These are phyloP conservation scores for Danio albolineatus DNA, from an alignment of 2,797 vertebrate genomes.

Conservation along the genomic window DNA sequence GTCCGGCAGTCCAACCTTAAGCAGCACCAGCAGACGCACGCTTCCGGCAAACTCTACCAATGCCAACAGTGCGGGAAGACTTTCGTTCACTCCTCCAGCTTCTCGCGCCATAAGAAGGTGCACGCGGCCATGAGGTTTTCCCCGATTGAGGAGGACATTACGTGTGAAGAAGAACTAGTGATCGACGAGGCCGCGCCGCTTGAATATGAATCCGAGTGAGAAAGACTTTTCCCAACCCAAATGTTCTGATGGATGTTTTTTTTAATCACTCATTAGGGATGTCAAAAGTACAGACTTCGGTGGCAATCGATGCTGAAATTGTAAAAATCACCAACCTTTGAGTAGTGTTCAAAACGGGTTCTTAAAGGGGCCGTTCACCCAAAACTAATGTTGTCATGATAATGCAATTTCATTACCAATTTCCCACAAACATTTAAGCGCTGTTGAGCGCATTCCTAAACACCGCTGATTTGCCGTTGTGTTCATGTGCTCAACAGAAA, in stretches of 20 bases:
- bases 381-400: too few species aligned
- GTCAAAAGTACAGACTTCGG: too few species aligned
- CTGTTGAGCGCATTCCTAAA: too few species aligned
- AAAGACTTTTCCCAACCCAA: not conserved
- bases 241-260: not conserved
- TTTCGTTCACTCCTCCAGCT: constrained; percentile 81
- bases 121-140: constrained; percentile 71
- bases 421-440: too few species aligned
- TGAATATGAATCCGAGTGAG: constrained; percentile 79
- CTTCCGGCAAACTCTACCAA: constrained; percentile 73
- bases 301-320: too few species aligned
- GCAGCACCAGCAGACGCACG: constrained; percentile 70
- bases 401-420: too few species aligned
- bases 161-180: constrained; percentile 60
- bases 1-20: constrained; percentile 65
- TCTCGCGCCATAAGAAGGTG: constrained; percentile 80
- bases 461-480: too few species aligned
- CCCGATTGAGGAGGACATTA: constrained; percentile 47
- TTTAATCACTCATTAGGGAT: not conserved
- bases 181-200: constrained; percentile 76
- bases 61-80: constrained; percentile 78
- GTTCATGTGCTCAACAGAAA: too few species aligned
- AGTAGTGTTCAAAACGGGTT: too few species aligned
- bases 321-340: too few species aligned
- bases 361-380: too few species aligned